Percentiles rank a stretch among this genome's conserved stretches.
phyloP scores from a whole-genome alignment of 2,797 vertebrate species.

The Oreochromis mossambicus region DNA sequence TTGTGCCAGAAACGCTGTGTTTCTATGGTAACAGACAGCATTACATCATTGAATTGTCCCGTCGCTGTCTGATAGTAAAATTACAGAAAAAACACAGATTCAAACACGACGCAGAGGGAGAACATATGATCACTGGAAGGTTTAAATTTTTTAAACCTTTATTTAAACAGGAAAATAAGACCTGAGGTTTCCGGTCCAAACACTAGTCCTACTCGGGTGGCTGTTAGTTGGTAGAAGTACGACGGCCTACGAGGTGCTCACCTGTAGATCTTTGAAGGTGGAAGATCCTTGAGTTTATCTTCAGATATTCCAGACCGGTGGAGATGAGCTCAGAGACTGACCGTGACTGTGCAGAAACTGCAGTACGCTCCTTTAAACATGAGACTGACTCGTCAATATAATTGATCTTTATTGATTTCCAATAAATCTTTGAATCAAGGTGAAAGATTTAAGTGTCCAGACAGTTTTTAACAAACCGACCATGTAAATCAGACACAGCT shows the following conservation, averaged over 20 bases:
- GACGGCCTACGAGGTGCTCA: fast-evolving
- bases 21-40: neutral
- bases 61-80: fast-evolving
- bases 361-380: neutral
- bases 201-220: fast-evolving
- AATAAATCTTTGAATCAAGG: neutral
- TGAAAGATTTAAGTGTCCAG: neutral
- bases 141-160: neutral
- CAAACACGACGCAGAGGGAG: fast-evolving
- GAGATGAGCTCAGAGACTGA: neutral
- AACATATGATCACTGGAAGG: neutral
- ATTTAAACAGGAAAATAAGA: neutral
- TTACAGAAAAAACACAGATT: fast-evolving
- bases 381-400: fast-evolving
- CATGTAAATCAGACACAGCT: neutral
- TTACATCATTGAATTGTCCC: neutral
- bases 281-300: neutral
- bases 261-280: neutral
- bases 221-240: neutral
- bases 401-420: neutral
- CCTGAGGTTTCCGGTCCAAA: fast-evolving
- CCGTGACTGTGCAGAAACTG: neutral
- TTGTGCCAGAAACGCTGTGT: neutral
- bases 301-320: neutral
- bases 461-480: neutral